Evolutionary conservation across 2,797 vertebrate genomes (phyloP).

Genomic region (Threskiornis aethiopicus): DNA sequence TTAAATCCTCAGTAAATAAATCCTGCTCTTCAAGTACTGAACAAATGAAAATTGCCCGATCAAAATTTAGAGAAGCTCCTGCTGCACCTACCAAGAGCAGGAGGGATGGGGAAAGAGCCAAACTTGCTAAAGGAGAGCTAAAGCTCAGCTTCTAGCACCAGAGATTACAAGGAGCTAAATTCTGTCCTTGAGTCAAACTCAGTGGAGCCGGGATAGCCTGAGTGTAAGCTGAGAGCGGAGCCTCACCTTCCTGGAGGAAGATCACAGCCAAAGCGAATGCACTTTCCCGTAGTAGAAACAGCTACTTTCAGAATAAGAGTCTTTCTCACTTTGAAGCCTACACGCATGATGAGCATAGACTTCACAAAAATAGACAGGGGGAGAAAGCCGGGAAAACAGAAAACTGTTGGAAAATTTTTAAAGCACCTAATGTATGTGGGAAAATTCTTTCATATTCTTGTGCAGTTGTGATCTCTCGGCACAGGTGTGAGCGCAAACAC

Average conservation of each 20-base stretch:
- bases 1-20: constrained; percentile 65
- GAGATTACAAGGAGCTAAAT: background rate
- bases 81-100: background rate
- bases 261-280: background rate
- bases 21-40: constrained; percentile 47
- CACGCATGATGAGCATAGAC: background rate
- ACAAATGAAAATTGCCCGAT: constrained; percentile 44
- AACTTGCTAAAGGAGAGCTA: background rate
- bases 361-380: background rate
- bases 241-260: background rate
- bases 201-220: background rate
- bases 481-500: constrained; percentile 18
- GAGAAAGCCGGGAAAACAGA: background rate
- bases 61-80: constrained; percentile 26
- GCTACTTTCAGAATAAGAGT: background rate
- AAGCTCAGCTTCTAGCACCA: background rate
- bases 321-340: background rate
- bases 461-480: background rate
- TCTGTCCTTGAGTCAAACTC: background rate
- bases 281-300: background rate
- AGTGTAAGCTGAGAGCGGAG: constrained; percentile 3
- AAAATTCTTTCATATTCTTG: background rate
- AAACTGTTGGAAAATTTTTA: background rate
- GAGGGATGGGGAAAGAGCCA: background rate
- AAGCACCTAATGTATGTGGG: background rate